phyloP scores from a whole-genome alignment of 2,888 invertebrate genomes.

The Apodemia duryi region DNA sequence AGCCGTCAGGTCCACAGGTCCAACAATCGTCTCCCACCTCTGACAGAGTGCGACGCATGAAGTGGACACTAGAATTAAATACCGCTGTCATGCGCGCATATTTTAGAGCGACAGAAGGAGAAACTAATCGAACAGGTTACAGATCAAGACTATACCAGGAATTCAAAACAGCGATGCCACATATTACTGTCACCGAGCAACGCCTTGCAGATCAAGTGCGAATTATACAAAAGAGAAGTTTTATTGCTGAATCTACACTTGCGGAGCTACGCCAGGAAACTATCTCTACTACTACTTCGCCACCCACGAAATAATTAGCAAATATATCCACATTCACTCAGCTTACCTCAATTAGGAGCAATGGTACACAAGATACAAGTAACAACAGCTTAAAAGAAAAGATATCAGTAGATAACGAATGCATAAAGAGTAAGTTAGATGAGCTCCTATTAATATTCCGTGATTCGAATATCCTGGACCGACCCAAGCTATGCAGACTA shows the following conservation, averaged over 20 bases:
- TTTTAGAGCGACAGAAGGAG: slow-evolving; percentile 9
- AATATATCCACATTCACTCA: too few species aligned
- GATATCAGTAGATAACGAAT: not conserved
- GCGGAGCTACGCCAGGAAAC: not conserved
- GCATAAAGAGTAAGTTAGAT: not conserved
- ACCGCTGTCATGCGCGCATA: slow-evolving; percentile 8
- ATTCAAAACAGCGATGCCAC: not conserved
- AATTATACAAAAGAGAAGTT: not conserved
- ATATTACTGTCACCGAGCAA: not conserved
- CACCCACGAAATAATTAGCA: too few species aligned
- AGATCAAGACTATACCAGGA: not conserved
- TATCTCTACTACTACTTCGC: not conserved
- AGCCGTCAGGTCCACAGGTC: not conserved
- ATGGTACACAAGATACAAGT: not conserved
- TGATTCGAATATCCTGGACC: not conserved
- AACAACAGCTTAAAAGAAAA: too few species aligned
- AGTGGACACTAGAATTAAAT: not conserved
- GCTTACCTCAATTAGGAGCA: not conserved
- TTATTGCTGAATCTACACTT: not conserved
- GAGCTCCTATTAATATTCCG: not conserved
- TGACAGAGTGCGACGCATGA: not conserved
- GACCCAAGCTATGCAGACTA: slow-evolving; percentile 1
- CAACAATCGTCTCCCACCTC: not conserved
- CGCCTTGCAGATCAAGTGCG: not conserved
- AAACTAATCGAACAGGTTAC: slow-evolving; percentile 13